phyloP scores from a whole-genome alignment of 64 coral and sea anemone genomes.

The Stylophora pistillata region DNA sequence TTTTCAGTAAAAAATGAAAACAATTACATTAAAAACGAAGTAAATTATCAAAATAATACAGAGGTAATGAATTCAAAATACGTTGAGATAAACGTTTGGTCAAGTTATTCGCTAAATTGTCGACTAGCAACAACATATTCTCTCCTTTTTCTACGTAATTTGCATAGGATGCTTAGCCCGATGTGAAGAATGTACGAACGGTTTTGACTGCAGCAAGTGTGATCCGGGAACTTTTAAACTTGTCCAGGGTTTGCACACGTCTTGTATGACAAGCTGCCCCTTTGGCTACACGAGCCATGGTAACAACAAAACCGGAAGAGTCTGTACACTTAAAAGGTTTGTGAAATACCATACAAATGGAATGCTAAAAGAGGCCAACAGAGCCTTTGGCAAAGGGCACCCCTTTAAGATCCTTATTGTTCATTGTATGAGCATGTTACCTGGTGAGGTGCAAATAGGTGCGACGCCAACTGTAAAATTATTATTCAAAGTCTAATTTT shows the following conservation, averaged over 20 bases:
- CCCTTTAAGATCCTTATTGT: not conserved
- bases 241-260: not conserved
- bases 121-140: not conserved
- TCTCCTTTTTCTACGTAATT: too few relatives aligned
- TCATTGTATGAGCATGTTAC: too few relatives aligned
- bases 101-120: not conserved
- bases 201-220: conserved; percentile 21
- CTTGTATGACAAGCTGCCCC: conserved; percentile 10
- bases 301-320: not conserved
- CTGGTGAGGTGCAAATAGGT: too few relatives aligned
- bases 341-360: not conserved
- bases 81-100: not conserved
- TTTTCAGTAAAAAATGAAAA: too few relatives aligned
- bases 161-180: not conserved
- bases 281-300: conserved; percentile 5
- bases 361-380: not conserved
- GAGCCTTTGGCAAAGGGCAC: not conserved
- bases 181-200: conserved; percentile 5
- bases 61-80: too few relatives aligned
- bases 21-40: too few relatives aligned
- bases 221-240: conserved; percentile 1
- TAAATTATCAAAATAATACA: too few relatives aligned
- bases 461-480: too few relatives aligned
- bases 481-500: too few relatives aligned
- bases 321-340: conserved; percentile 4